Conservation (phyloP, 2,888 invertebrate species). For the Mycogona germanica region DNA sequence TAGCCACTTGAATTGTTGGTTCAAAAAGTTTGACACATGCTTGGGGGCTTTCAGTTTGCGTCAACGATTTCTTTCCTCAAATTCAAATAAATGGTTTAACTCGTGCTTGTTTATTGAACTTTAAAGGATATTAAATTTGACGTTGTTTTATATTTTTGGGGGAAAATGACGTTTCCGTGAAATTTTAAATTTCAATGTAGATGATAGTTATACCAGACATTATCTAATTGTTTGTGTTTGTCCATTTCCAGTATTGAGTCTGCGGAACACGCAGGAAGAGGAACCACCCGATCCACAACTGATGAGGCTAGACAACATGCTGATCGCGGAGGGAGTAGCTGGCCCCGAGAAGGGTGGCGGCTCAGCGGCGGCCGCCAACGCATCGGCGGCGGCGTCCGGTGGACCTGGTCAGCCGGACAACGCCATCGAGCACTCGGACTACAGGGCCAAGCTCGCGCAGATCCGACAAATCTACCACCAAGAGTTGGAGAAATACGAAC, state of each 20-base stretch:
- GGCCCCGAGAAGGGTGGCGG: constrained; percentile 89
- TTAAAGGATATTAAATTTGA: too few relatives aligned
- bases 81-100: too few relatives aligned
- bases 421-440: constrained; percentile 98
- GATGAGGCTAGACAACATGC: constrained; percentile 98
- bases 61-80: too few relatives aligned
- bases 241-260: constrained; percentile 59
- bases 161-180: too few relatives aligned
- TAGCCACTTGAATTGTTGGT: too few relatives aligned
- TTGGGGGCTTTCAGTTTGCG: too few relatives aligned
- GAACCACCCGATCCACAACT: constrained; percentile 97
- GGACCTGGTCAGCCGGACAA: constrained; percentile 73
- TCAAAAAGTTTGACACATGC: too few relatives aligned
- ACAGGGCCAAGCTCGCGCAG: constrained; percentile 95
- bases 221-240: constrained; percentile 5
- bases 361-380: constrained; percentile 78
- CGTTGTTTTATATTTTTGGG: too few relatives aligned
- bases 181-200: too few relatives aligned
- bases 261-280: constrained; percentile 94
- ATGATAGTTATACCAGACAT: too few relatives aligned
- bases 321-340: constrained; percentile 91
- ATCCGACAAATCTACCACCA: constrained; percentile 98
- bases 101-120: too few relatives aligned
- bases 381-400: constrained; percentile 52
- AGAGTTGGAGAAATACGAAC: constrained; percentile 98